Evolutionary conservation across 1,140 invertebrate species (phyloP).

Genomic region (Eriosoma lanigerum): DNA sequence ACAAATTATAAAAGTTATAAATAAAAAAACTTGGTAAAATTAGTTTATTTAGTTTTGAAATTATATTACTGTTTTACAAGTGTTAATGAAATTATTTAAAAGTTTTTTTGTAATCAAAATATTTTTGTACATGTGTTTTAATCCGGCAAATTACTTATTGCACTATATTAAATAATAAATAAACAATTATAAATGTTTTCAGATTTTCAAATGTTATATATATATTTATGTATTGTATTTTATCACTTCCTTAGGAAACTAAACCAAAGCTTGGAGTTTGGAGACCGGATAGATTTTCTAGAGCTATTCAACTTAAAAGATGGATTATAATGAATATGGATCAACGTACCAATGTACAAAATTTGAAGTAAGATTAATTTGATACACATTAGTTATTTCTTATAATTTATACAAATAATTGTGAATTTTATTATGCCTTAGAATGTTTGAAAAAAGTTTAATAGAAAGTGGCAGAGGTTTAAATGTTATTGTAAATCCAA

Average conservation of each 20-base stretch:
- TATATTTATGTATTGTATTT: not conserved
- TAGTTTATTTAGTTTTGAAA: too few species aligned
- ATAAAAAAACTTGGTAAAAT: too few species aligned
- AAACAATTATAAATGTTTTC: too few species aligned
- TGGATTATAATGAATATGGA: slow-evolving; percentile 61
- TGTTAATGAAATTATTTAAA: too few species aligned
- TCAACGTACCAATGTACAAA: not conserved
- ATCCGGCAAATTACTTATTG: too few species aligned
- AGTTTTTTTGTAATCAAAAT: too few species aligned
- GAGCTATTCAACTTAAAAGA: slow-evolving; percentile 47
- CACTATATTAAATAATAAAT: too few species aligned
- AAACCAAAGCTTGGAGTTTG: slow-evolving; percentile 59
- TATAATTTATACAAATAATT: not conserved
- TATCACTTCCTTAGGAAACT: not conserved
- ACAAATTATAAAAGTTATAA: too few species aligned
- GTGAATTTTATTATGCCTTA: slow-evolving; percentile 22
- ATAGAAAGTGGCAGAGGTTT: not conserved
- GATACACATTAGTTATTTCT: not conserved
- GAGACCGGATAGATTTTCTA: slow-evolving; percentile 58
- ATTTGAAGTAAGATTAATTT: slow-evolving; percentile 15
- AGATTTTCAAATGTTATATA: too few species aligned
- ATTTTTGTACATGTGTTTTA: too few species aligned
- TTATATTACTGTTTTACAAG: too few species aligned
- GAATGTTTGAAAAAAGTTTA: not conserved
- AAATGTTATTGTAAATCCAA: slow-evolving; percentile 10